phyloP scores from a whole-genome alignment of 2,113 vertebrate species.

The Eurystomus gularis region DNA sequence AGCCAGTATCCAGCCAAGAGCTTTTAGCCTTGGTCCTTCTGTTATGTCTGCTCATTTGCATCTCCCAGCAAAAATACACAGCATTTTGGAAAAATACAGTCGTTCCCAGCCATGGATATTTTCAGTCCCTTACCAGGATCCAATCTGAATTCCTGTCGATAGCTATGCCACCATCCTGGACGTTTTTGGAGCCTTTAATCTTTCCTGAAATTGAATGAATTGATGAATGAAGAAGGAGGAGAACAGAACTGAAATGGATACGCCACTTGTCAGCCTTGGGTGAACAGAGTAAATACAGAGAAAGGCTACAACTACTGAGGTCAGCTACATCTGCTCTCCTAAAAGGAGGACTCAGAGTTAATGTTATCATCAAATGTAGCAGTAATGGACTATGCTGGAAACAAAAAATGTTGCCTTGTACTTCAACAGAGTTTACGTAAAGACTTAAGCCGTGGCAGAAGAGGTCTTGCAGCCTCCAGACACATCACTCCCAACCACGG shows the following conservation, averaged over 20 bases:
- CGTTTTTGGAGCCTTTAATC: not conserved
- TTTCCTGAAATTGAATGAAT: not conserved
- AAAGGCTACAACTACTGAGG: not conserved
- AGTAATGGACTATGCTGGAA: not conserved
- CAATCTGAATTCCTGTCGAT: not conserved
- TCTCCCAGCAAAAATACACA: not conserved
- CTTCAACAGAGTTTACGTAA: not conserved
- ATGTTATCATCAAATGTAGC: not conserved
- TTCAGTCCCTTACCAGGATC: conserved; percentile 28
- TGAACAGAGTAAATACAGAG: not conserved
- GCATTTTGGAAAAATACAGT: not conserved
- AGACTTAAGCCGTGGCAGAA: not conserved
- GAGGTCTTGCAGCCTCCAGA: not conserved
- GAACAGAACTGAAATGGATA: not conserved
- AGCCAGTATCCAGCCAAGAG: not conserved
- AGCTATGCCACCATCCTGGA: conserved; percentile 20
- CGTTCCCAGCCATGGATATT: not conserved
- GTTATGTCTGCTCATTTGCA: not conserved
- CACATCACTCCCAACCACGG: not conserved
- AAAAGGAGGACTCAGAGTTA: not conserved
- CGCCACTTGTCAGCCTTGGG: not conserved
- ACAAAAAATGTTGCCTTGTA: not conserved
- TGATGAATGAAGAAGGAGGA: not conserved
- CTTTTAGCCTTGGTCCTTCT: not conserved
- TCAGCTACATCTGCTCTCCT: not conserved